Percentiles rank a stretch among this genome's conserved stretches.
phyloP scores from a whole-genome alignment of 2,888 invertebrate species.

The Caenorhabditis sp. region DNA sequence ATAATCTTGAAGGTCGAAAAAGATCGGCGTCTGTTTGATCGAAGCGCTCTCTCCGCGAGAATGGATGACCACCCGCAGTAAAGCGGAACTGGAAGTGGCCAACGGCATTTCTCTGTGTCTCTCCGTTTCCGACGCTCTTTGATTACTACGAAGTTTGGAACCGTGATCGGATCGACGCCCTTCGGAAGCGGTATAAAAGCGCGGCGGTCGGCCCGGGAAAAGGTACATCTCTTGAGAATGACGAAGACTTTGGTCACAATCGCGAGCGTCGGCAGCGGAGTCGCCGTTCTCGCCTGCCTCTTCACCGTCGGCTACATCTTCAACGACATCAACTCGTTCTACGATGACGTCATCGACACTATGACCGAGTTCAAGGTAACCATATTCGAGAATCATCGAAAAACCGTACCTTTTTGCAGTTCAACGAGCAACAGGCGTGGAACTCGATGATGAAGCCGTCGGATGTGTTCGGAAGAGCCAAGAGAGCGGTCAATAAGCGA shows the following conservation, averaged over 20 bases:
- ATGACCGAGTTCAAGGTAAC: constrained; percentile 63
- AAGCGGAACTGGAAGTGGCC: constrained; percentile 48
- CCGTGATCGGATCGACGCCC: too few relatives aligned
- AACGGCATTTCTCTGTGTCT: constrained; percentile 23
- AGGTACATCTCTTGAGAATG: constrained; percentile 11
- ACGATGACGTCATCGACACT: constrained; percentile 63
- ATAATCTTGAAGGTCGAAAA: constrained; percentile 36
- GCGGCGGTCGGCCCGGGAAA: not conserved
- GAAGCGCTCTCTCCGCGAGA: not conserved
- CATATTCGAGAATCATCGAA: not conserved
- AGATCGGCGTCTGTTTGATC: constrained; percentile 6
- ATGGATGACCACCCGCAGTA: constrained; percentile 49
- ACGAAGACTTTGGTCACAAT: constrained; percentile 58
- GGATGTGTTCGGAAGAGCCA: constrained; percentile 60
- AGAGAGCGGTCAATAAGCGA: constrained; percentile 53
- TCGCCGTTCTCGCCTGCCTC: constrained; percentile 58
- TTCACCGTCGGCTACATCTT: constrained; percentile 61
- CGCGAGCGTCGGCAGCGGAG: constrained; percentile 57
- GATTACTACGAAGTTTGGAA: too few relatives aligned
- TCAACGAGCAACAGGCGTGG: constrained; percentile 63
- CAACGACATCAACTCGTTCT: constrained; percentile 68
- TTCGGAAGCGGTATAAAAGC: too few relatives aligned
- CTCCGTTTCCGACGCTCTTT: not conserved
- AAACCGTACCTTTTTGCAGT: constrained; percentile 17
- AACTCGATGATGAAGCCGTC: constrained; percentile 54